Evolutionary conservation across 2,113 vertebrate species (phyloP).

Genomic region (Beaufortia kweichowensis): DNA sequence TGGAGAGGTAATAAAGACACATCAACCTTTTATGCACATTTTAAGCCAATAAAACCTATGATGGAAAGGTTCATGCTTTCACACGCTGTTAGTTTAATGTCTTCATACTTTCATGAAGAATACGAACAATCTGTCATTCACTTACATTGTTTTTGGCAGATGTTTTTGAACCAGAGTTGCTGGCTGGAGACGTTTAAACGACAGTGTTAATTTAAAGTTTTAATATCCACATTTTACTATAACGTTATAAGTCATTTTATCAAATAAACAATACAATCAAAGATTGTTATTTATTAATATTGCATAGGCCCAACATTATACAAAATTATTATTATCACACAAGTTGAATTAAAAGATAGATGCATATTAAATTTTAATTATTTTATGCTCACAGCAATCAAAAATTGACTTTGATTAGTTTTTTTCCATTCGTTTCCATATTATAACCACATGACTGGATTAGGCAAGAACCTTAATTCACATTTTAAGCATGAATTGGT

Average conservation of each 20-base stretch:
- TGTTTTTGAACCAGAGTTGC: neutral
- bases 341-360: too few species aligned
- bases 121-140: conserved; percentile 1
- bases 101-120: conserved; percentile 6
- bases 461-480: neutral
- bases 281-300: too few species aligned
- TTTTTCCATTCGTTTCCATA: neutral
- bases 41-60: conserved; percentile 5
- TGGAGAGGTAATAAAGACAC: conserved; percentile 83
- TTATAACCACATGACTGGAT: neutral
- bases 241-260: too few species aligned
- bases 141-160: neutral
- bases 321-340: too few species aligned
- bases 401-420: too few species aligned
- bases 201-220: neutral
- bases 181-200: neutral
- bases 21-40: neutral
- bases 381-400: neutral
- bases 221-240: too few species aligned
- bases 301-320: too few species aligned
- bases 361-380: neutral
- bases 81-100: conserved; percentile 16
- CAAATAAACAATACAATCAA: too few species aligned
- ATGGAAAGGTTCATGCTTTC: neutral
- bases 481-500: neutral